phyloP scores from a whole-genome alignment of 2,888 invertebrate genomes.

The Strigamia maritima region DNA sequence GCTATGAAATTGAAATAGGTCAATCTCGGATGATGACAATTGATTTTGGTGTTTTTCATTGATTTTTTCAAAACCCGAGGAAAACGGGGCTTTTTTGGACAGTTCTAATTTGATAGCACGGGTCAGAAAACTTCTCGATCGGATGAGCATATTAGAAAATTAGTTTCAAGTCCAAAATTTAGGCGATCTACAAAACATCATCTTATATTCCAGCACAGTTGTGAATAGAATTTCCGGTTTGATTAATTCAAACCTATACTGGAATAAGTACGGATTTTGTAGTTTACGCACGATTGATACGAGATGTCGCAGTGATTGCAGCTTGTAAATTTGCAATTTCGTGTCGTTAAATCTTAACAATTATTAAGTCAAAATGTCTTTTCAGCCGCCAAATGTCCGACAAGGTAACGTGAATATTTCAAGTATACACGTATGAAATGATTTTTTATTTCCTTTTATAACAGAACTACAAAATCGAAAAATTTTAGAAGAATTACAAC shows the following conservation, averaged over 20 bases:
- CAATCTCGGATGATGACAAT: not conserved
- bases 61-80: not conserved
- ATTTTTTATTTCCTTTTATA: not conserved
- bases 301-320: no score
- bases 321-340: no score
- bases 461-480: conserved; percentile 25
- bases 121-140: no score
- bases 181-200: no score
- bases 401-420: conserved; percentile 1
- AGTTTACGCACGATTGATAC: no score
- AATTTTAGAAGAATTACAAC: conserved; percentile 17
- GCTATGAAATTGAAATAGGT: not conserved
- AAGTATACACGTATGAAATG: not conserved
- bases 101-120: no score
- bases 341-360: not conserved
- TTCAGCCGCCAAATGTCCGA: conserved; percentile 14
- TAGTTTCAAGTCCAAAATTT: no score
- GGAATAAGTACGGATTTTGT: no score
- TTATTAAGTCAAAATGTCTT: conserved; percentile 7
- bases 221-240: no score
- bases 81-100: not conserved
- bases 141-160: no score
- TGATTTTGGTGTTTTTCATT: not conserved
- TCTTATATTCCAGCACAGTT: no score
- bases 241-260: no score